Conservation (phyloP, 2,113 vertebrate genomes). For the Oncorhynchus mykiss region DNA sequence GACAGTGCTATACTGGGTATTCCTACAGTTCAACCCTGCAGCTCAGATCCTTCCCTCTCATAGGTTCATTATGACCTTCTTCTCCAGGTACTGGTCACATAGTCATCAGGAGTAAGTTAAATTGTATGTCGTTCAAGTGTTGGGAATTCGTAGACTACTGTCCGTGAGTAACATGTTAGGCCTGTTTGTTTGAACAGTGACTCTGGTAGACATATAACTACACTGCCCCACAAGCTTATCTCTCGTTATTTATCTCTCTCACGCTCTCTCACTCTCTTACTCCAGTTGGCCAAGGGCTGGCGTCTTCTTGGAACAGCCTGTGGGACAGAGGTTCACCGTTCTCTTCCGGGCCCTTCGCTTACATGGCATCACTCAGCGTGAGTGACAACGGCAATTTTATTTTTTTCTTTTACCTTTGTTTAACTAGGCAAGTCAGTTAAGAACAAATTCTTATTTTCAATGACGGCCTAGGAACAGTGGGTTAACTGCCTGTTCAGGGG, state of each 20-base stretch:
- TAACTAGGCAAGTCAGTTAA: no score
- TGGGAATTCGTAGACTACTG: no score
- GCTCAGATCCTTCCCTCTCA: slow-evolving; percentile 35
- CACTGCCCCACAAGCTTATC: not conserved
- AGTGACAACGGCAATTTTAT: not conserved
- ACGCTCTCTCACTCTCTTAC: not conserved
- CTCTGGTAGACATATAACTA: no score
- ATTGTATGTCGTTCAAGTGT: not conserved
- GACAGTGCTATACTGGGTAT: slow-evolving; percentile 60
- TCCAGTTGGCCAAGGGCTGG: slow-evolving; percentile 2
- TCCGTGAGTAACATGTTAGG: no score
- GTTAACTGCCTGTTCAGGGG: no score
- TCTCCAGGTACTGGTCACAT: slow-evolving; percentile 56
- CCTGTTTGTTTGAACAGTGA: no score
- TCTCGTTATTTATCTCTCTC: not conserved
- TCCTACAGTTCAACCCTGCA: slow-evolving; percentile 53
- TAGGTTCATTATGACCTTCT: slow-evolving; percentile 50
- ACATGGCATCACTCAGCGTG: slow-evolving; percentile 8
- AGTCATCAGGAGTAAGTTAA: not conserved
- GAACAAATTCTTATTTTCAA: no score
- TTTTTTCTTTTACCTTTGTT: no score
- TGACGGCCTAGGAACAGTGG: no score
- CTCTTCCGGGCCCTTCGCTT: not conserved
- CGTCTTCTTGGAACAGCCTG: not conserved
- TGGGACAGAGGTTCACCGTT: not conserved